Evolutionary conservation across 2,888 invertebrate genomes (phyloP), one percentile per base, ranked within the genome.

Genomic region (Papilio elwesi): DNA sequence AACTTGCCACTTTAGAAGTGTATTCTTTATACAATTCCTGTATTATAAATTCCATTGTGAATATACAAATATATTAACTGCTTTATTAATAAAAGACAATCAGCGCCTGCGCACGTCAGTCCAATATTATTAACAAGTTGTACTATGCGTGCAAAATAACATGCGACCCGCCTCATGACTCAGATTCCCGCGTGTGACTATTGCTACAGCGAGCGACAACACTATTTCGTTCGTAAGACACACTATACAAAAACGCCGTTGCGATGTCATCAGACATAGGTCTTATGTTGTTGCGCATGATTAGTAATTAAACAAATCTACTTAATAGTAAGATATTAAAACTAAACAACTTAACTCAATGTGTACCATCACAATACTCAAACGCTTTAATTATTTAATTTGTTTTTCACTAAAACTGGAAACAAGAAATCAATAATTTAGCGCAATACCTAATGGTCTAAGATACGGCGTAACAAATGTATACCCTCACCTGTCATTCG

Each of bases 351-450:
- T 78, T 78, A 81, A 78, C 79, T 78, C 78, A 80, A 79, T 78
- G 78, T 76, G 75, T 80, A 81, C 79, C 80, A 80, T 79, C 79
- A 81, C 79, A 81, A 83, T 82, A 82, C 81, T 82, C 78, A 79
- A 62, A 81, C 79, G 79, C 77, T 79, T 82, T 78, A 76, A 78
- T 77, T 76, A 77, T 76, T 73, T 75, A 0, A 49, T 12, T 49
- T 49, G 49, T 49, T 57, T 49, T 63, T 63, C 49, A 62, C 71
- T 74, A 77, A 77, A 75, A 81, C 78, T 79, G 76, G 81, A 82
- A 77, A 78, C 80, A 77, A 78, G 73, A 78, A 79, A 75, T 74
- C 75, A 79, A 84, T 76, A 84, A 83, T 83, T 88, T 86, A 86
- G 84, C 85, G 83, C 78, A 86, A 82, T 79, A 86, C 82, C 86